Conservation (phyloP, 2,888 invertebrate species). For the Tipula lateralis region DNA sequence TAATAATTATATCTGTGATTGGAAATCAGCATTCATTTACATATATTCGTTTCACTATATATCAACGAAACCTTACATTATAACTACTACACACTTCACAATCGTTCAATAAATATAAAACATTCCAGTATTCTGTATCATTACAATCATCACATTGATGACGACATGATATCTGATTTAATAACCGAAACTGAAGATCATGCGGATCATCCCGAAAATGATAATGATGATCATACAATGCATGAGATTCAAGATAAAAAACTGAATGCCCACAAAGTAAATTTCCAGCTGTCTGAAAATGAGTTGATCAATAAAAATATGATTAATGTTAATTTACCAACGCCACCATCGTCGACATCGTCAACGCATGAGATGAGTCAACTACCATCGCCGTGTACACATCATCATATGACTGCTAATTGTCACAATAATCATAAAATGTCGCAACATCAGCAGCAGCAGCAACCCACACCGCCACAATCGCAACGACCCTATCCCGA, state of each 20-base stretch:
- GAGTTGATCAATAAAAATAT: background rate
- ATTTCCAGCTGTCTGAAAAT: background rate
- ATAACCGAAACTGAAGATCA: background rate
- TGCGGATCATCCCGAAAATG: background rate
- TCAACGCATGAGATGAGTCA: background rate
- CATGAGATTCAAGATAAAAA: background rate
- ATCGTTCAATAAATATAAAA: background rate
- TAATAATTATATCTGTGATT: background rate
- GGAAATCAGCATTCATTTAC: background rate
- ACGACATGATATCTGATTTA: background rate
- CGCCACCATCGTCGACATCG: background rate
- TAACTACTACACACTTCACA: background rate
- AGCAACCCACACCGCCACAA: background rate
- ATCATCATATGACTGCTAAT: background rate
- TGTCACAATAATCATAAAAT: background rate
- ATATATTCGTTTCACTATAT: background rate
- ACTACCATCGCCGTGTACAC: background rate
- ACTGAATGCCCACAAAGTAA: background rate
- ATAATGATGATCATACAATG: background rate
- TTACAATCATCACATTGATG: background rate
- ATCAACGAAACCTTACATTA: background rate
- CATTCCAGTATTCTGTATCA: background rate
- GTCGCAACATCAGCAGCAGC: no score
- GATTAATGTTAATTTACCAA: background rate
- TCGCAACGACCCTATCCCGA: background rate